Conservation (phyloP, 1,140 invertebrate species). For the Eurosta solidaginis region DNA sequence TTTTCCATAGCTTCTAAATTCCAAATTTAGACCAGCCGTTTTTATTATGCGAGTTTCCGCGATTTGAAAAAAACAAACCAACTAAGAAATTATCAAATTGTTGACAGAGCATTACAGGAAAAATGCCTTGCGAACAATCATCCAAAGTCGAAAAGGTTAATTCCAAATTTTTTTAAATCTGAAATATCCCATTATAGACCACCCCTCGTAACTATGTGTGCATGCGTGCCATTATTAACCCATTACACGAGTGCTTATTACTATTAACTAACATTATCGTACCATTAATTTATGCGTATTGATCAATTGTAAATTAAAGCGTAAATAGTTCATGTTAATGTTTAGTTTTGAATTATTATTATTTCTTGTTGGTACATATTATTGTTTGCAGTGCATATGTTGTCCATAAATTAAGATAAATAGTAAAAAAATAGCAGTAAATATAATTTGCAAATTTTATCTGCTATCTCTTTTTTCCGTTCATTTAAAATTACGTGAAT, state of each 20-base stretch:
- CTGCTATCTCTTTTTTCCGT: neutral
- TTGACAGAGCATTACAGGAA: too few relatives aligned
- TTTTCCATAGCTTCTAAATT: too few relatives aligned
- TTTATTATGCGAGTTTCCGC: too few relatives aligned
- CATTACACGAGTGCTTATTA: neutral
- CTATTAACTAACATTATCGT: neutral
- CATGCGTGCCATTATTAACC: neutral
- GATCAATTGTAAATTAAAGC: conserved; percentile 22
- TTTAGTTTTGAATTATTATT: neutral
- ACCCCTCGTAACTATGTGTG: neutral
- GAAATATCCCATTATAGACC: too few relatives aligned
- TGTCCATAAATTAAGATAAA: neutral
- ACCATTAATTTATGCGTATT: neutral
- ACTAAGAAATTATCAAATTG: too few relatives aligned
- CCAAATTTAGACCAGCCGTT: too few relatives aligned
- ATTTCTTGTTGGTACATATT: neutral
- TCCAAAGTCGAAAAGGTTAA: too few relatives aligned
- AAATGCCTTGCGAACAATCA: too few relatives aligned
- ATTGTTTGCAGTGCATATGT: too few relatives aligned
- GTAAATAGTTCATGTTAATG: conserved; percentile 4
- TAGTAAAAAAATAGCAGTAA: neutral
- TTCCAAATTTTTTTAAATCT: too few relatives aligned
- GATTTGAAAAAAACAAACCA: too few relatives aligned
- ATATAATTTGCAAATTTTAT: neutral
- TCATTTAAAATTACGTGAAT: neutral